Conservation (phyloP, 2,888 invertebrate species). For the Perithous albicinctus region DNA sequence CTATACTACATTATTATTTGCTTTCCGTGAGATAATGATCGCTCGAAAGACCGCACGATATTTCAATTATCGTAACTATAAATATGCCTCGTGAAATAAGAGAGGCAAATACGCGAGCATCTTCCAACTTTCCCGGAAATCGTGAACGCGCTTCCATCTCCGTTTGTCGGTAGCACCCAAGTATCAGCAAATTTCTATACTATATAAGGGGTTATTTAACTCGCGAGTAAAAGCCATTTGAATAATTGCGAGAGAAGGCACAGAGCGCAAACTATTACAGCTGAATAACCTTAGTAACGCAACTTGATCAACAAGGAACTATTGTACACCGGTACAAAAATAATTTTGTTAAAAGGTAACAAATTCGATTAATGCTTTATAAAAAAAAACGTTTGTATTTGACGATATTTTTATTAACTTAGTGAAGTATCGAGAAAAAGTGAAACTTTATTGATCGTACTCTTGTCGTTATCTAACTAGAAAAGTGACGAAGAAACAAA, state of each 20-base stretch:
- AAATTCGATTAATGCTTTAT: too few species aligned
- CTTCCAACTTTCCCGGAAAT: constrained; percentile 62
- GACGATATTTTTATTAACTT: too few species aligned
- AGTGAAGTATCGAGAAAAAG: too few species aligned
- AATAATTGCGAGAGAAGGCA: constrained; percentile 22
- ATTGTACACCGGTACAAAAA: too few species aligned
- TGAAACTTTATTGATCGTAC: too few species aligned
- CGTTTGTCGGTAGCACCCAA: neutral
- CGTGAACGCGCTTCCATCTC: constrained; percentile 29
- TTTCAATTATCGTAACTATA: constrained; percentile 56
- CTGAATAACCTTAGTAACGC: constrained; percentile 14
- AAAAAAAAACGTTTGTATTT: too few species aligned
- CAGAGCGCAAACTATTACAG: neutral
- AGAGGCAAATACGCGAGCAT: constrained; percentile 11
- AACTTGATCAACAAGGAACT: neutral
- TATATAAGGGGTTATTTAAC: constrained; percentile 37
- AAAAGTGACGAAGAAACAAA: too few species aligned
- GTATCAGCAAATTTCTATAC: constrained; percentile 34
- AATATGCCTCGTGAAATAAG: neutral
- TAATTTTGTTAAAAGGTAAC: too few species aligned
- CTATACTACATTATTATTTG: constrained; percentile 43
- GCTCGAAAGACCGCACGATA: constrained; percentile 59
- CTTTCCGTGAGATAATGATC: constrained; percentile 43
- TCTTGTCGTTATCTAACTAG: too few species aligned
- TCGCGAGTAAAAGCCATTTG: constrained; percentile 3